Evolutionary conservation across 2,113 vertebrate genomes (phyloP).

Genomic region (Gymnarchus niloticus): DNA sequence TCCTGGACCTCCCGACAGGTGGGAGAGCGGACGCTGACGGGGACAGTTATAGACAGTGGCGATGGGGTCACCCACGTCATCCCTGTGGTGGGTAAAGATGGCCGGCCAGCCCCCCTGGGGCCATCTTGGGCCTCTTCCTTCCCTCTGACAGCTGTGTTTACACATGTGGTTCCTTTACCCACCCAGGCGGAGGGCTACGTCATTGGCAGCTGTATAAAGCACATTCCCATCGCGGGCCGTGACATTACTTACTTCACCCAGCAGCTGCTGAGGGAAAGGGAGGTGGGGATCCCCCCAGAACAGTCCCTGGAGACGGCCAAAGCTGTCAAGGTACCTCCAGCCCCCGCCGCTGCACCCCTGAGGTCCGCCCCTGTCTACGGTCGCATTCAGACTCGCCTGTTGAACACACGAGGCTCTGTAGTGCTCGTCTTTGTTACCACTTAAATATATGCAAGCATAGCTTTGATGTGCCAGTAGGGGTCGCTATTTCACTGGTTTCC

Average conservation of each 20-base stretch:
- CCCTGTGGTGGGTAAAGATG: slow-evolving; percentile 79
- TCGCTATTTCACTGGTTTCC: neutral
- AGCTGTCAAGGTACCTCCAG: slow-evolving; percentile 94
- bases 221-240: slow-evolving; percentile 95
- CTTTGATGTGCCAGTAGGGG: neutral
- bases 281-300: slow-evolving; percentile 96
- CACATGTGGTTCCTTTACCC: neutral
- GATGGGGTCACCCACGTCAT: slow-evolving; percentile 97
- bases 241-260: slow-evolving; percentile 99
- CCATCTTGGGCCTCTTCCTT: neutral
- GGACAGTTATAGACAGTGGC: slow-evolving; percentile 96
- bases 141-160: neutral
- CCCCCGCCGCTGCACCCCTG: neutral
- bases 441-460: neutral
- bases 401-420: neutral
- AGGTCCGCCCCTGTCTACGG: neutral
- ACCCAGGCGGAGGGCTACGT: slow-evolving; percentile 92
- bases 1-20: slow-evolving; percentile 98
- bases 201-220: slow-evolving; percentile 98
- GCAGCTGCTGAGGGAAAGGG: slow-evolving; percentile 87
- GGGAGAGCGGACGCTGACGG: slow-evolving; percentile 89
- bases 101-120: no score
- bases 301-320: slow-evolving; percentile 97
- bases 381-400: neutral
- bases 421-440: neutral